Conservation (phyloP, 2,888 invertebrate genomes). For the Scaptomyza tumidula region DNA sequence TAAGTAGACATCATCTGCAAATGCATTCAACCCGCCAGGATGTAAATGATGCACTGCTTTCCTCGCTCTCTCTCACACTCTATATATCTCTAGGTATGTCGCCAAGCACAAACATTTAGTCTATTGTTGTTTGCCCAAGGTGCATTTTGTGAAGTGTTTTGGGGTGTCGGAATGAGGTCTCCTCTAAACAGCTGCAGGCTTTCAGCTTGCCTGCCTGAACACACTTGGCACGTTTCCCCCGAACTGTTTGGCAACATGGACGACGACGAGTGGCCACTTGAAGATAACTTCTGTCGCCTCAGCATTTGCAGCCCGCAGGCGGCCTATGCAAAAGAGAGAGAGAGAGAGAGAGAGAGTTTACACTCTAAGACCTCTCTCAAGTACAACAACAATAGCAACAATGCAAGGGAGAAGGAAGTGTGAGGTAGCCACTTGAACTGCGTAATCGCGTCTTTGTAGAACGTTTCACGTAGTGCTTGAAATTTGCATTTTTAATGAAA, state of each 20-base stretch:
- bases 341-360: slow-evolving; percentile 1
- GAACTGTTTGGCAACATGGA: slow-evolving; percentile 66
- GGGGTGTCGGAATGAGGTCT: slow-evolving; percentile 37
- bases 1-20: slow-evolving; percentile 48
- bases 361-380: slow-evolving; percentile 7
- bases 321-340: slow-evolving; percentile 11
- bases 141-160: slow-evolving; percentile 56
- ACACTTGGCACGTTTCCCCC: slow-evolving; percentile 72
- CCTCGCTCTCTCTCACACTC: neutral
- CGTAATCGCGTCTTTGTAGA: slow-evolving; percentile 71
- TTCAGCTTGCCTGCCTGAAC: neutral
- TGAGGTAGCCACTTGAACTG: slow-evolving; percentile 58
- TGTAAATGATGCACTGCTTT: neutral
- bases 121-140: slow-evolving; percentile 75
- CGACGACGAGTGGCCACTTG: slow-evolving; percentile 66
- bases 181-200: slow-evolving; percentile 29
- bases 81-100: neutral
- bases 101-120: slow-evolving; percentile 38
- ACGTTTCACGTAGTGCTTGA: slow-evolving; percentile 59
- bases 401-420: slow-evolving; percentile 14
- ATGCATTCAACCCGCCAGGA: slow-evolving; percentile 39
- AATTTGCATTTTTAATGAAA: slow-evolving; percentile 77
- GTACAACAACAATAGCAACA: slow-evolving; percentile 26
- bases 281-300: slow-evolving; percentile 75
- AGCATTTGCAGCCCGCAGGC: slow-evolving; percentile 34